A percentile compares a stretch with the other conserved stretches of the same genome.
phyloP scores from a whole-genome alignment of 2,888 invertebrate genomes.

The Agrochola lychnidis region DNA sequence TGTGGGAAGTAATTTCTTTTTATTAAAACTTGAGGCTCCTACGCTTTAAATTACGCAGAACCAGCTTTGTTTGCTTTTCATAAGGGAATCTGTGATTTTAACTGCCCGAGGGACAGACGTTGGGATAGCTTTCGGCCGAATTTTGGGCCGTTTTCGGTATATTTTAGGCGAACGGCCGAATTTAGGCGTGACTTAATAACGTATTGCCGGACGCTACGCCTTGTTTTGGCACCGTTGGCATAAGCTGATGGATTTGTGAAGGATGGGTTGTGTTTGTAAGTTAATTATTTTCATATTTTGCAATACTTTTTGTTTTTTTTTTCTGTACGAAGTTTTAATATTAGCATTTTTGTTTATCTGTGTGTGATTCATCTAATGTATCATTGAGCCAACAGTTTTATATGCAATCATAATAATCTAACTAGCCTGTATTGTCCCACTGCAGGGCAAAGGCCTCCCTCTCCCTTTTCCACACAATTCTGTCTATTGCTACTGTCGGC shows the following conservation, averaged over 20 bases:
- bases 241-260: constrained; percentile 60
- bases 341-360: too few relatives aligned
- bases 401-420: too few relatives aligned
- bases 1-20: not conserved
- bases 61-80: constrained; percentile 75
- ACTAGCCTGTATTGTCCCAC: too few relatives aligned
- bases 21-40: constrained; percentile 25
- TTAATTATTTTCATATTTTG: not conserved
- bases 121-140: constrained; percentile 34
- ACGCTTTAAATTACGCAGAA: constrained; percentile 42
- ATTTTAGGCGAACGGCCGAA: constrained; percentile 49
- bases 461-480: too few relatives aligned
- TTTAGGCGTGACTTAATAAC: constrained; percentile 65
- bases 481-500: too few relatives aligned
- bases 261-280: constrained; percentile 3
- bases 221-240: constrained; percentile 60
- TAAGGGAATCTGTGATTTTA: constrained; percentile 81
- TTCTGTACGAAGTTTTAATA: too few relatives aligned
- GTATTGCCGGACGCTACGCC: constrained; percentile 50
- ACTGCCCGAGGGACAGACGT: constrained; percentile 62
- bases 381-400: too few relatives aligned
- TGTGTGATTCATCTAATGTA: too few relatives aligned
- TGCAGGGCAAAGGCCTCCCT: too few relatives aligned
- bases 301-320: too few relatives aligned
- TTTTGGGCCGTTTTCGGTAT: constrained; percentile 54